Evolutionary conservation across 2,113 vertebrate genomes (phyloP).

Genomic region (Oncorhynchus masou): DNA sequence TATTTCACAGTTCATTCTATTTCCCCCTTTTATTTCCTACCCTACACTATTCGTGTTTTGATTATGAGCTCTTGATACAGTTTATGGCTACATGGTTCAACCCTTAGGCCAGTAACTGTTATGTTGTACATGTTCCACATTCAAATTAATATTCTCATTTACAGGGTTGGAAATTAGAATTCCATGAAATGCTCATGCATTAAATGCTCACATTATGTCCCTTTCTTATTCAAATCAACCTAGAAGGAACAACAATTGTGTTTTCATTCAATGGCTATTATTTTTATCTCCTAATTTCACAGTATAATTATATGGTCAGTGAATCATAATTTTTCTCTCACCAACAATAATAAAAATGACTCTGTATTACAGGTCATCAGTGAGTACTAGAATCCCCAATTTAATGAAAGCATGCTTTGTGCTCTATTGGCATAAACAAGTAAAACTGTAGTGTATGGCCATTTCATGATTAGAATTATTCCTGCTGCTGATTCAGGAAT

Average conservation of each 20-base stretch:
- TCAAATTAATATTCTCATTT: constrained; percentile 34
- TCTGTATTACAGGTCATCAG: constrained; percentile 30
- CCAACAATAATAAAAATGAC: constrained; percentile 15
- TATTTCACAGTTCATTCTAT: constrained; percentile 11
- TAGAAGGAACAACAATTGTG: constrained; percentile 26
- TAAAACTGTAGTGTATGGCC: constrained; percentile 10
- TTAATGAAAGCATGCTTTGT: constrained; percentile 38
- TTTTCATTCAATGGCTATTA: constrained; percentile 23
- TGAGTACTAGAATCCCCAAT: constrained; percentile 22
- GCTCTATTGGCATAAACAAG: constrained; percentile 18
- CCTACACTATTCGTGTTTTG: constrained; percentile 7
- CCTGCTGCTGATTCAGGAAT: background rate
- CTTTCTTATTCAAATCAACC: constrained; percentile 36
- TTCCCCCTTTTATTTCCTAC: constrained; percentile 7
- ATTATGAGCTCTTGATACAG: constrained; percentile 32
- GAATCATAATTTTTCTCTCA: constrained; percentile 16
- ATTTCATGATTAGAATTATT: constrained; percentile 23
- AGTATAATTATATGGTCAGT: constrained; percentile 46
- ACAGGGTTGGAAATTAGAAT: constrained; percentile 22
- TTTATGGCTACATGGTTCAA: background rate
- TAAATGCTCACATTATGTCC: background rate
- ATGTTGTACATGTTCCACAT: constrained; percentile 34
- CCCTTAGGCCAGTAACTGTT: constrained; percentile 24
- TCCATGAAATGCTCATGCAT: constrained; percentile 7
- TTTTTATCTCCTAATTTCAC: constrained; percentile 33